Percentiles rank a stretch among this genome's conserved stretches.
Evolutionary conservation across 92 coral and sea anemone species (phyloP).

Genomic region (Phenganax subtilis): DNA sequence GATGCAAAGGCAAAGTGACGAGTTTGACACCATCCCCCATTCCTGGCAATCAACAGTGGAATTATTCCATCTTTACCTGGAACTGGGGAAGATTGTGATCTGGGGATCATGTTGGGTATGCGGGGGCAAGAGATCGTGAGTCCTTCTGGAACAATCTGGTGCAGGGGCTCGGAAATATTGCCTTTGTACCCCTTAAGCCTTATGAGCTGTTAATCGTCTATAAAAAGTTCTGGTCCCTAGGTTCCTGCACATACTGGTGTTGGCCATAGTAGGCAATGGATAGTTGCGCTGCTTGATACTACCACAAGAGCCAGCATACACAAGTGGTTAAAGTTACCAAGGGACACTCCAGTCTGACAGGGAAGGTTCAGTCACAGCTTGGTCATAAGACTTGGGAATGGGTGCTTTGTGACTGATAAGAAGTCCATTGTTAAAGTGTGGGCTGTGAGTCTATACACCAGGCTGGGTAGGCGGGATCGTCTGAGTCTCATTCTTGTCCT

Average conservation of each 20-base stretch:
- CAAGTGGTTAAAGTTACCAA: conserved; percentile 41
- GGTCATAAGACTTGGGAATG: conserved; percentile 4
- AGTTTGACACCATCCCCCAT: neutral
- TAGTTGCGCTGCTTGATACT: conserved; percentile 27
- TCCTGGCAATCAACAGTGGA: neutral
- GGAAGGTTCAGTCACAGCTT: neutral
- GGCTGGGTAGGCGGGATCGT: conserved; percentile 30
- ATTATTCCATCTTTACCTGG: conserved; percentile 8
- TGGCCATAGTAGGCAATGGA: neutral
- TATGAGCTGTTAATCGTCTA: conserved; percentile 22
- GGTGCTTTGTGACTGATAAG: conserved; percentile 19
- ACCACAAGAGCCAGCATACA: conserved; percentile 19
- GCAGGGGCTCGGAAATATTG: conserved; percentile 13
- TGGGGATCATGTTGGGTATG: conserved; percentile 14
- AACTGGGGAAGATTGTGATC: conserved; percentile 6
- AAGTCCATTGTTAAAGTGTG: conserved; percentile 23
- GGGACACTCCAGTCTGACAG: conserved; percentile 33
- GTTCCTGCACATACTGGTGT: conserved; percentile 23
- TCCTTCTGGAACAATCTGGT: neutral
- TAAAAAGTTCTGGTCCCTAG: conserved; percentile 16
- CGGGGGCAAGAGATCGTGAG: neutral
- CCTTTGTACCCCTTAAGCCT: conserved; percentile 43
- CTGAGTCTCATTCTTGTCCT: neutral
- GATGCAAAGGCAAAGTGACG: conserved; percentile 38
- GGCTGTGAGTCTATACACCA: conserved; percentile 1